Base-by-base conservation (phyloP, 2,888 invertebrate species). In the Catocala sponsa region DNA sequence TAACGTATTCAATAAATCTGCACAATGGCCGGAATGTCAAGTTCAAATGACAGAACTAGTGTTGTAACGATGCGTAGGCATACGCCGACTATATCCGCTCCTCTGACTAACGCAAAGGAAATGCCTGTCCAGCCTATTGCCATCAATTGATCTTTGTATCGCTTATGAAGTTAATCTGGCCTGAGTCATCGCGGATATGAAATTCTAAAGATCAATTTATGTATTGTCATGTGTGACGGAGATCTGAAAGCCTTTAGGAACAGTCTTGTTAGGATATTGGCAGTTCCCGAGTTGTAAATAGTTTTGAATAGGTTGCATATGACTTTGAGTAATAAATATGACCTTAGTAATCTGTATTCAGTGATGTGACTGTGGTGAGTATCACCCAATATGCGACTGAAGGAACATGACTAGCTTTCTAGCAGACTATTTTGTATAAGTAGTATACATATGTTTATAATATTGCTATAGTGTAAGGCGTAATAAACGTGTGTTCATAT, bases 121-220 rank as follows among this genome's bases (percentile, higher is more conserved):
- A 63, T 63, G 59, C 42, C 60, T 56, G 77, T 69, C 66, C 66
- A 64, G 58, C 59, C 60, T 63, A 79, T 81, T 79, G 72, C 63
- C 48, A 63, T 65, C 80, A 79, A 79, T 79, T 79, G 75, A 79
- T 81, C 78, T 60, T 63, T 78, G 56, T 55, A 74, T 72, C 71
- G 63, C 55, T 55, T 63, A 59, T 49, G 52, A 72, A 51, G 67
- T 55, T 77, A 67, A 74, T 74, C 78, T 65, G 38, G 12, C 25
- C 59, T 61, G 77, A 77, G 54, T 77, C 78, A 77, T 64, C 63
- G 58, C 55, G 54, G 70, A 76, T 63, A 63, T 59, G 50, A 32
- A 62, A 59, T 60, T 70, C 51, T 52, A 63, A 74, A 60, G 65
- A 50, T 58, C 55, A 68, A 59, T 74, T 66, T 62, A 58, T 61